These are phyloP conservation scores for Cheilinus undulatus DNA, from an alignment of 2,113 vertebrate genomes.

Conservation along the genomic window DNA sequence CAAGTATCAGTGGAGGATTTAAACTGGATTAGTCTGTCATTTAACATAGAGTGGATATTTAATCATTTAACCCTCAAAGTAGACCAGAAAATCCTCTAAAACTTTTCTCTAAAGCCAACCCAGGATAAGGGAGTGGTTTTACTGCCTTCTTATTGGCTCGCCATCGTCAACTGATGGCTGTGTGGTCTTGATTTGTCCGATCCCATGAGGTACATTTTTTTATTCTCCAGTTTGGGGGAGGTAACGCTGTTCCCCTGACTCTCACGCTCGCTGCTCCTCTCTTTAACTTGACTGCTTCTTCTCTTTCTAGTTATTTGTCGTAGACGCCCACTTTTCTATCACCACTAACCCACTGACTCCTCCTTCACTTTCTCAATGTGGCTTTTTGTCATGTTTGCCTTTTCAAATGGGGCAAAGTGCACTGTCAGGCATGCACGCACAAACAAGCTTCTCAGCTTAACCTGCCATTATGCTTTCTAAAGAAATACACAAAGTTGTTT, in stretches of 20 bases:
- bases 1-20: neutral
- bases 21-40: constrained; percentile 32
- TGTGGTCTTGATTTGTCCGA: constrained; percentile 53
- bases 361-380: constrained; percentile 60
- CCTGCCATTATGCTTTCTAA: constrained; percentile 1
- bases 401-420: constrained; percentile 26
- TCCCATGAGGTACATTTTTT: constrained; percentile 67
- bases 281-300: constrained; percentile 45
- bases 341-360: constrained; percentile 61
- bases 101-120: constrained; percentile 56
- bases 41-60: constrained; percentile 54
- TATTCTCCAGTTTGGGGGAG: constrained; percentile 55
- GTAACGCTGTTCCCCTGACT: constrained; percentile 60
- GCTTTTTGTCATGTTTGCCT: constrained; percentile 56
- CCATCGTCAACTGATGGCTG: constrained; percentile 67
- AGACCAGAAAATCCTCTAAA: constrained; percentile 48
- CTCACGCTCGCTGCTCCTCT: constrained; percentile 46
- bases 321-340: constrained; percentile 52
- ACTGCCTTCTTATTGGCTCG: constrained; percentile 48
- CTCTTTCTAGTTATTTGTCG: constrained; percentile 54
- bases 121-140: constrained; percentile 61
- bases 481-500: constrained; percentile 3
- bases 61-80: constrained; percentile 49
- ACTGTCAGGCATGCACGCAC: constrained; percentile 8
- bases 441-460: neutral